phyloP scores from a whole-genome alignment of 1,140 invertebrate genomes.

The Lepeophtheirus salmonis region DNA sequence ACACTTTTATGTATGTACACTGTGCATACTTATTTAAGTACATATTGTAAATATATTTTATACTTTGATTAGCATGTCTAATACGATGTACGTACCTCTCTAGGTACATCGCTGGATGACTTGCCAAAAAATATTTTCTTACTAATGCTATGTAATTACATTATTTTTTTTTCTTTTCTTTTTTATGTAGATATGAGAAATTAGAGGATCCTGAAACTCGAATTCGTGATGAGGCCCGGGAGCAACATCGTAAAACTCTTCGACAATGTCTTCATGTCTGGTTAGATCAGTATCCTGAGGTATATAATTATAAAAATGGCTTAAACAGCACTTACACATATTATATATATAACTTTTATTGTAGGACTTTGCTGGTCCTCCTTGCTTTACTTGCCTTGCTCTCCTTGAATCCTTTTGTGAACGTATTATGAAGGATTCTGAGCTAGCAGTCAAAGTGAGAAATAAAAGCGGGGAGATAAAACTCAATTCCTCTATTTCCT shows the following conservation, averaged over 20 bases:
- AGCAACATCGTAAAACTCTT: slow-evolving; percentile 45
- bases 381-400: slow-evolving; percentile 53
- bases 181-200: neutral
- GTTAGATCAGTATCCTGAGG: slow-evolving; percentile 82
- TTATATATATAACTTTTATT: slow-evolving; percentile 35
- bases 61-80: too few species aligned
- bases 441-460: slow-evolving; percentile 38
- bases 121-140: too few species aligned
- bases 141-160: too few species aligned
- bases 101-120: too few species aligned
- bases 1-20: too few species aligned
- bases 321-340: too few species aligned
- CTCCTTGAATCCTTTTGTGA: slow-evolving; percentile 64
- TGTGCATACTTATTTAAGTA: too few species aligned
- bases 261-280: slow-evolving; percentile 65
- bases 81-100: too few species aligned
- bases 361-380: slow-evolving; percentile 57
- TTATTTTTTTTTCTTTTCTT: neutral
- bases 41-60: too few species aligned
- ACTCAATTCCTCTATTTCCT: neutral
- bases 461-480: neutral
- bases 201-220: neutral
- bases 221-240: slow-evolving; percentile 1
- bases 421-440: slow-evolving; percentile 52
- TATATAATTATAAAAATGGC: too few species aligned